These are phyloP conservation scores for Kryptolebias ocellatus DNA, from an alignment of 2,797 vertebrate species.

Conservation along the genomic window DNA sequence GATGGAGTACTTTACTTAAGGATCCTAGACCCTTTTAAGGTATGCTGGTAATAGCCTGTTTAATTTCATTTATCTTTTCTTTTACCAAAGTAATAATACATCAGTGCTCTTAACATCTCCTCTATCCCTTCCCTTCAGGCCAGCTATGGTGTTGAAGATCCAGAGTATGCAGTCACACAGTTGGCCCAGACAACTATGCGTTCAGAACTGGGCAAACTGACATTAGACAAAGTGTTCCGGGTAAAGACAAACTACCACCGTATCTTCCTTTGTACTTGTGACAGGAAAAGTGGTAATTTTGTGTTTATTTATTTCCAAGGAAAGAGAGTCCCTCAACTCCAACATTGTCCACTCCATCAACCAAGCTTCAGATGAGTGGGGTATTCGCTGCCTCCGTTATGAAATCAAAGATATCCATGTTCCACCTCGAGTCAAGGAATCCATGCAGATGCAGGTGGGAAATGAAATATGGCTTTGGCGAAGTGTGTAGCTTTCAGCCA, in stretches of 20 bases:
- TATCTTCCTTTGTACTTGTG: neutral
- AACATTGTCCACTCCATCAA: conserved; percentile 97
- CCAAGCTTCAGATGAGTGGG: conserved; percentile 91
- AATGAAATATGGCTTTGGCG: neutral
- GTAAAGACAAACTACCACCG: conserved; percentile 70
- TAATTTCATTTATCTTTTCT: neutral
- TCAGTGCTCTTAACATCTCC: neutral
- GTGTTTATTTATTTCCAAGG: conserved; percentile 73
- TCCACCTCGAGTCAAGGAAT: conserved; percentile 93
- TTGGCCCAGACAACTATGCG: conserved; percentile 98
- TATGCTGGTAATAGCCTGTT: conserved; percentile 47
- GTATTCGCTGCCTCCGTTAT: conserved; percentile 94
- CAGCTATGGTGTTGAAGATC: conserved; percentile 97
- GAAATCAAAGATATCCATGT: conserved; percentile 98
- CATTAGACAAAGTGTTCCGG: conserved; percentile 96
- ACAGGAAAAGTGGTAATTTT: neutral
- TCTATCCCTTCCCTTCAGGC: conserved; percentile 78
- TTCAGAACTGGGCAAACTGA: conserved; percentile 95
- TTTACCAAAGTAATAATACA: neutral
- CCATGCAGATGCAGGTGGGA: conserved; percentile 99
- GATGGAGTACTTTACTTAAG: conserved; percentile 96
- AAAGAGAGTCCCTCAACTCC: conserved; percentile 91
- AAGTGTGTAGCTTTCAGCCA: neutral
- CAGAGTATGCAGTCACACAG: conserved; percentile 96
- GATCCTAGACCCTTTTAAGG: conserved; percentile 96